A percentile compares a stretch with the other conserved stretches of the same genome.
phyloP scores from a whole-genome alignment of 2,113 vertebrate genomes.

The Oryzias javanicus region DNA sequence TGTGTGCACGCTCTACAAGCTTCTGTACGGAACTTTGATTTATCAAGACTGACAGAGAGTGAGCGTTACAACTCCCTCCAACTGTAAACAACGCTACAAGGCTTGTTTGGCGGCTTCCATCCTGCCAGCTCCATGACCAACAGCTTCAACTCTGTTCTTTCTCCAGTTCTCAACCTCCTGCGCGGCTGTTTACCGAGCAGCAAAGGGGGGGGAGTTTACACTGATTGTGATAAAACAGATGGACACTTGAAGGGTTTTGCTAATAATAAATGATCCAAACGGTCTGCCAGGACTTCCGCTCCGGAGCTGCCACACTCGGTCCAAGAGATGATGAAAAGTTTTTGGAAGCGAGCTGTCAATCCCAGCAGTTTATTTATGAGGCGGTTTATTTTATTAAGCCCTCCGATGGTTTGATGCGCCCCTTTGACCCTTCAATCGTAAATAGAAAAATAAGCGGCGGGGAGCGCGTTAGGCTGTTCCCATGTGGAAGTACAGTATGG shows the following conservation, averaged over 20 bases:
- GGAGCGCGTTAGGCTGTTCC: conserved; percentile 27
- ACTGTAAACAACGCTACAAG: no score
- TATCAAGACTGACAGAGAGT: no score
- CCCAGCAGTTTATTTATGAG: conserved; percentile 45
- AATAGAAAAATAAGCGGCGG: conserved; percentile 58
- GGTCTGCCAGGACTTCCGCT: conserved; percentile 28
- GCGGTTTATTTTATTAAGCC: conserved; percentile 56
- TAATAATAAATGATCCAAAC: conserved; percentile 75
- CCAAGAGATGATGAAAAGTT: conserved; percentile 9
- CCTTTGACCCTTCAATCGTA: conserved; percentile 41
- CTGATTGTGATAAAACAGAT: conserved; percentile 62
- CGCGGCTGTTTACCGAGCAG: conserved; percentile 63
- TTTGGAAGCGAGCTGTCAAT: conserved; percentile 30
- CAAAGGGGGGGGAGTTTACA: conserved; percentile 63
- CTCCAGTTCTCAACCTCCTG: conserved; percentile 41
- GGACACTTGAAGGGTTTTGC: conserved; percentile 56
- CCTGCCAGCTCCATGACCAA: no score
- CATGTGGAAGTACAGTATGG: conserved; percentile 47
- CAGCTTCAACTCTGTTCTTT: not conserved
- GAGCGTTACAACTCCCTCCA: no score
- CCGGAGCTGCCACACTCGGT: conserved; percentile 34
- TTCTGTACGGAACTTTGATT: no score
- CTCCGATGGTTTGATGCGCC: conserved; percentile 34
- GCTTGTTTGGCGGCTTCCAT: no score
- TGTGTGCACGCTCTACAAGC: no score